phyloP scores from a whole-genome alignment of 2,113 vertebrate genomes.

The Pristiophorus japonicus region DNA sequence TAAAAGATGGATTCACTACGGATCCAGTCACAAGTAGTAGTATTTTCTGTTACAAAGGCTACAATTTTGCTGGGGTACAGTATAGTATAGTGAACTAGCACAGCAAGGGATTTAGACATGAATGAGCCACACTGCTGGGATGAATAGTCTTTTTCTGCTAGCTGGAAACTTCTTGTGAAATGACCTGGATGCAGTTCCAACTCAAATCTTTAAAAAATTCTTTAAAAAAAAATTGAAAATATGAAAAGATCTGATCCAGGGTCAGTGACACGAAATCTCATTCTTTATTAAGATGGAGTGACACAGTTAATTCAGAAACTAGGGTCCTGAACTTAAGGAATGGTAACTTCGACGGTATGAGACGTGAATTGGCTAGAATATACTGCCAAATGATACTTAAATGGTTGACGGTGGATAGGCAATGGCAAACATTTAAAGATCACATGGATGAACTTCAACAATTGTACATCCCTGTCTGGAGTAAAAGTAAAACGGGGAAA shows the following conservation, averaged over 20 bases:
- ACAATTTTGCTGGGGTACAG: neutral
- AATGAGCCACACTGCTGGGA: neutral
- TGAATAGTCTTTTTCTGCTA: neutral
- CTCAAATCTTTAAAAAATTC: neutral
- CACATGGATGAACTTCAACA: too few species aligned
- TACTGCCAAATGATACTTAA: too few species aligned
- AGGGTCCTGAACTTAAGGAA: too few species aligned
- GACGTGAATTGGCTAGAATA: too few species aligned
- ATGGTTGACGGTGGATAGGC: too few species aligned
- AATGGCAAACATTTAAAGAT: too few species aligned
- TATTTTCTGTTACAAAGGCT: neutral
- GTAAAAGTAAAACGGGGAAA: too few species aligned
- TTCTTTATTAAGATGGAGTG: too few species aligned
- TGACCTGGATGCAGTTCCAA: neutral
- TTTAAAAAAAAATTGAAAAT: neutral
- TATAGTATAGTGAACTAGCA: neutral
- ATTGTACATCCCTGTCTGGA: too few species aligned
- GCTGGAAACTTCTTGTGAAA: neutral
- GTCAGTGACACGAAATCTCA: neutral
- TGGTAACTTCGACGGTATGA: too few species aligned
- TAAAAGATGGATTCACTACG: neutral
- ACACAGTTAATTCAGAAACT: too few species aligned
- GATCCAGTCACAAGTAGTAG: neutral
- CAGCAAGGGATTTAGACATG: neutral
- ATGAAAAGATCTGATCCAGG: neutral